Percentiles rank a stretch among this genome's conserved stretches.
Conservation (phyloP, 2,888 invertebrate genomes). For the Blastobasis adustella region DNA sequence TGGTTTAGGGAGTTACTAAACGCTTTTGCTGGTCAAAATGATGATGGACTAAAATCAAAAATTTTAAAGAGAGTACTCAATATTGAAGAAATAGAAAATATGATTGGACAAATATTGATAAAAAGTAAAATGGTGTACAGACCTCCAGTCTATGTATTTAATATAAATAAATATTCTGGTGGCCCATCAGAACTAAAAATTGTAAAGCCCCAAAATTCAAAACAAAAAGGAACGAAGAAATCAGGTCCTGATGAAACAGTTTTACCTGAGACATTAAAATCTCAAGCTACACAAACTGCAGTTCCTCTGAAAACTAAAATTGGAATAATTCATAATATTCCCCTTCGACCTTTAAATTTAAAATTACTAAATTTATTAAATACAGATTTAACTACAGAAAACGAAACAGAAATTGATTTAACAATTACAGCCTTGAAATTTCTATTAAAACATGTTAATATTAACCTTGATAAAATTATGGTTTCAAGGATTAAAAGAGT, state of each 20-base stretch:
- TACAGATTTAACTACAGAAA: conserved; percentile 35
- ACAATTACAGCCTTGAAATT: conserved; percentile 46
- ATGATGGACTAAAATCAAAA: conserved; percentile 70
- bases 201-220: conserved; percentile 25
- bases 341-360: conserved; percentile 44
- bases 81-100: conserved; percentile 48
- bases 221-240: conserved; percentile 37
- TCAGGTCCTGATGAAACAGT: conserved; percentile 39
- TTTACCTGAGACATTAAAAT: conserved; percentile 45
- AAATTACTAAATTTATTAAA: conserved; percentile 46
- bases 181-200: conserved; percentile 32
- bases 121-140: conserved; percentile 50
- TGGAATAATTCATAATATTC: conserved; percentile 33
- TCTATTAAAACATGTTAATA: conserved; percentile 42
- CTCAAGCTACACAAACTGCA: conserved; percentile 44
- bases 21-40: conserved; percentile 80
- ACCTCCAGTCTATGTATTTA: conserved; percentile 44
- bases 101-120: conserved; percentile 42
- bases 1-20: conserved; percentile 87
- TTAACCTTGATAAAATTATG: conserved; percentile 40
- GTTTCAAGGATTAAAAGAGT: conserved; percentile 54
- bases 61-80: conserved; percentile 60
- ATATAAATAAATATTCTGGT: conserved; percentile 38
- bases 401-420: conserved; percentile 31
- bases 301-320: conserved; percentile 36